Base-by-base conservation (phyloP, 2,888 invertebrate species). In the Eupithecia subumbrata region DNA sequence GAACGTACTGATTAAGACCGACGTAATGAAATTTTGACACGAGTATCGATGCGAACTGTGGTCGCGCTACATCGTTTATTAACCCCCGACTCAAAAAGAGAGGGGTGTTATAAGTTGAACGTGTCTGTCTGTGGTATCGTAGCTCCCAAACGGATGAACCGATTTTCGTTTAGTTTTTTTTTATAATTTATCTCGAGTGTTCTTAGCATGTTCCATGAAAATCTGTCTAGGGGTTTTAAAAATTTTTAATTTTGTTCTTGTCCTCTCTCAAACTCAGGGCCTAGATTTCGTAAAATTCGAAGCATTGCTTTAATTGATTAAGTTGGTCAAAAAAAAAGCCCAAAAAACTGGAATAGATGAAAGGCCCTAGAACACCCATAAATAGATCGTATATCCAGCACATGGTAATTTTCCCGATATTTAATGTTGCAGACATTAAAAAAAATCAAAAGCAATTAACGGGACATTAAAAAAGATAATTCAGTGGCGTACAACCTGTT, bases 401-500 rank as follows among this genome's bases (percentile, higher is more conserved):
- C 22, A 56, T 4, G 11, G 52, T 16, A 22, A 22, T 56, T 8
- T 56, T 56, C 11, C 7, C n/a, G 48, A 48, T 48, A 48, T 48
- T 22, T 22, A 11, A 56, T 22, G n/a, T n/a, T 48, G 48, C 52
- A n/a, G 60, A 60, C 25, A 22, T 56, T 12, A 60, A 60, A 60
- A 25, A 22, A 4, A 11, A 11, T 64, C 16, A 8, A 64, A 66
- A 37, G n/a, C 30, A 67, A 67, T 40, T 67, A 67, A 67, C 66
- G 66, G 66, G 66, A 67, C n/a, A 64, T 18, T 64, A 64, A 64
- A 22, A 40, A 40, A 67, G 34, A 67, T 22, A 37, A 9, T 64
- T 11, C 52, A 37, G 37, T 66, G 37, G 64, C 18, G 64, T 30
- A 37, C 37, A 67, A 67, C 66, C 66, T 67, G 66, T 67, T 67